Evolutionary conservation across 2,797 vertebrate species (phyloP).

Genomic region (Gambusia yucatana): DNA sequence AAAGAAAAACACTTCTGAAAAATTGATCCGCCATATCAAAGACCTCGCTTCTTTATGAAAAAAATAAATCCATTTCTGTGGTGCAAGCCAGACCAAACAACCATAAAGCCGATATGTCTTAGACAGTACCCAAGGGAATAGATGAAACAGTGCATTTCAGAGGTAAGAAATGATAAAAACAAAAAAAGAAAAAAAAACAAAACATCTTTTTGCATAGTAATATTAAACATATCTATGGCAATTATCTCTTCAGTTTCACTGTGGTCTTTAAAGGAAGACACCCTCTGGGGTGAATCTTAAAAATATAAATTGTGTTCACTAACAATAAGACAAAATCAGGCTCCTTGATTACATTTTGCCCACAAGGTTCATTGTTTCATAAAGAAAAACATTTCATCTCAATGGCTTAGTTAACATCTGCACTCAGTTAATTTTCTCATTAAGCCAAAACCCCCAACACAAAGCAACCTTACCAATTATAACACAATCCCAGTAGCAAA

Average conservation of each 20-base stretch:
- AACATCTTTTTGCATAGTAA: constrained; percentile 32
- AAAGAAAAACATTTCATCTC: constrained; percentile 51
- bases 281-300: constrained; percentile 25
- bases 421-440: constrained; percentile 70
- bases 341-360: constrained; percentile 62
- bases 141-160: constrained; percentile 36
- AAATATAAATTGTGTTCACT: constrained; percentile 57
- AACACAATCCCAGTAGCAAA: constrained; percentile 50
- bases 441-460: constrained; percentile 62
- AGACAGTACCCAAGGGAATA: constrained; percentile 32
- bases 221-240: constrained; percentile 57
- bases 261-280: constrained; percentile 37
- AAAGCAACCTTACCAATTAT: constrained; percentile 67
- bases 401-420: constrained; percentile 53
- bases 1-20: constrained; percentile 76
- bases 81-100: constrained; percentile 49
- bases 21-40: constrained; percentile 74
- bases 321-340: constrained; percentile 53
- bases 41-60: constrained; percentile 68
- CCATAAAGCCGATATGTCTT: constrained; percentile 56
- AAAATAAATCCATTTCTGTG: constrained; percentile 60
- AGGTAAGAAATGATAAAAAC: constrained; percentile 38
- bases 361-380: constrained; percentile 33
- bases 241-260: constrained; percentile 58
- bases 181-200: constrained; percentile 39